Evolutionary conservation across 1,140 invertebrate genomes (phyloP), one percentile per base, ranked within the genome.

Genomic region (Piezodorus guildinii): DNA sequence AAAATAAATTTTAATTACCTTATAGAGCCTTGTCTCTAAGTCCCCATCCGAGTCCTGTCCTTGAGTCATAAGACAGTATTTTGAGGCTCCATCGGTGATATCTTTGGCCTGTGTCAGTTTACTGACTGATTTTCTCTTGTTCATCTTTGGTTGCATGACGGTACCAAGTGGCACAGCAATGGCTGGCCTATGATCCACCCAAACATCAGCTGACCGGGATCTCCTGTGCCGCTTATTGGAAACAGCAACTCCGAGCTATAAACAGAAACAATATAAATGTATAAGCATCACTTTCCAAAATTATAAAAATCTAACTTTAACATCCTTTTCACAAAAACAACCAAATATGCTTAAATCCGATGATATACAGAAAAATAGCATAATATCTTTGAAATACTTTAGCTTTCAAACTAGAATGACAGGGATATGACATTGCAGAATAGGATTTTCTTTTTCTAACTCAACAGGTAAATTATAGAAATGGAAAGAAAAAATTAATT

Each of bases 61-160:
- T 76, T 98, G 94, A 0, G 91, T 86, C 25, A 94, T 86, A 1
- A 98, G 77, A 66, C 91, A 88, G 73, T 98, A 98, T 73, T 94
- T 94, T 0, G 84, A 87, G 30, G 85, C 85, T 66, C 87, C 85
- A 64, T 83, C 82, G 0, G 80, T 81, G 25, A 94, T 79, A 72
- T 94, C 88, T 63, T 82, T 84, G 0, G 80, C 77, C 65, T 80
- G 76, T 2, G 79, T 80, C 3, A 97, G 74, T 71, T 89, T 91
- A 0, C 84, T 86, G 0, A 96, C 81, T 0, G 92, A 92, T 72
- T 90, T 88, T 64, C 86, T 84, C 71, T 88, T 86, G 43, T 83
- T 83, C 71, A 96, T 83, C 44, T 82, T 77, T 0, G 94, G 92
- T 72, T 96, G 91, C 68, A 96, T 77, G 15, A 96, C 83, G 0